phyloP scores from a whole-genome alignment of 2,113 vertebrate genomes.

The Microtus richardsoni region DNA sequence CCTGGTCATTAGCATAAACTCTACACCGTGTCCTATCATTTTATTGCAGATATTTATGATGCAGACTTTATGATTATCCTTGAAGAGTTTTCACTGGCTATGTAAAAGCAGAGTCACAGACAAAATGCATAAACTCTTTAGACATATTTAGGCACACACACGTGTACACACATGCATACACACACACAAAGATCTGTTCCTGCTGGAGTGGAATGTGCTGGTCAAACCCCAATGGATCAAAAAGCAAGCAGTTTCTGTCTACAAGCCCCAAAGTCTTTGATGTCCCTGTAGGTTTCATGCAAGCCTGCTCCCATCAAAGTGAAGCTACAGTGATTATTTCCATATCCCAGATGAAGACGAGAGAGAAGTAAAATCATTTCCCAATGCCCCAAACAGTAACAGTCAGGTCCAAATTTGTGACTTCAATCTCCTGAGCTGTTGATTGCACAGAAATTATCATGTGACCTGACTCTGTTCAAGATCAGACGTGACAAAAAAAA shows the following conservation, averaged over 20 bases:
- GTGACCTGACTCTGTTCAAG: neutral
- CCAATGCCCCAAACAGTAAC: neutral
- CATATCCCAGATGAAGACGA: neutral
- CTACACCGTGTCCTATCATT: neutral
- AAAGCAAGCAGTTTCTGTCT: neutral
- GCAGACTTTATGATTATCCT: neutral
- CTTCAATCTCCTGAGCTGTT: neutral
- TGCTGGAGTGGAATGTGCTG: neutral
- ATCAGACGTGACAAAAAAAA: neutral
- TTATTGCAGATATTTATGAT: neutral
- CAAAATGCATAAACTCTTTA: neutral
- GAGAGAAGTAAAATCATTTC: neutral
- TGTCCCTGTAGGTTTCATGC: neutral
- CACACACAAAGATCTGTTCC: neutral
- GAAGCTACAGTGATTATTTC: neutral
- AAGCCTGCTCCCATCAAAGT: neutral
- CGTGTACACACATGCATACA: neutral
- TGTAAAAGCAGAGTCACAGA: neutral
- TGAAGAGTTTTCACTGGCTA: conserved; percentile 26
- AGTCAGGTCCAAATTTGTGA: neutral
- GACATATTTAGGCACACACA: neutral
- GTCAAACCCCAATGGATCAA: neutral
- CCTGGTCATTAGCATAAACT: conserved; percentile 35
- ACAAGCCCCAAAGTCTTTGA: neutral
- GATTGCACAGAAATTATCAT: neutral